Base-by-base conservation (phyloP, 2,113 vertebrate genomes). In the Lagopus muta region DNA sequence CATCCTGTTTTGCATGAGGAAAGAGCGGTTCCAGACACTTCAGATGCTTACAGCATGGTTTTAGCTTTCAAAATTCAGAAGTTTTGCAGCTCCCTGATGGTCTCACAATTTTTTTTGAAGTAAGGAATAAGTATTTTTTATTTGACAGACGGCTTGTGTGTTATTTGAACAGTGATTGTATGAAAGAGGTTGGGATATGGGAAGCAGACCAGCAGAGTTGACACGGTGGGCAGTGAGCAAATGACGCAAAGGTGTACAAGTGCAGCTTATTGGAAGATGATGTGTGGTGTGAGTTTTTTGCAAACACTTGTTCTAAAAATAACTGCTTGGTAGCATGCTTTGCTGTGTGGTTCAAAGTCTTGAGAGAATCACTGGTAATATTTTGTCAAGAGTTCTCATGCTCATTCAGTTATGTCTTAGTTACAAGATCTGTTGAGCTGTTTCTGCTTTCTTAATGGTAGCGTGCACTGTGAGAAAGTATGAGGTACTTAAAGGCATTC, bases 271-370 rank as follows among this genome's bases (percentile, higher is more conserved):
- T 4, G 1, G 72, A 43, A 86, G 73, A 38, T 52, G 48, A 54
- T 21, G 54, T 74, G 57, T 90, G 58, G 57, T 90, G 77, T 90
- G 90, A 66, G 28, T 28, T 17, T 54, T 54, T 27, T 54, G 57
- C 90, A 86, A 86, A 75, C 43, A 69, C 6, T 71, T 95, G 70
- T 71, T 34, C 61, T 88, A 61, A 84, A 93, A 86, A 84, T 81
- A 83, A 20, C 52, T 78, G 57, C 48, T 79, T 82, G 52, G n/a
- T 75, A 65, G 36, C 5, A 1, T 24, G 9, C 45, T 34, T 1
- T 3, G 27, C 69, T 89, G 32, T 88, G 36, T 73, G 85, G 18
- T 45, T 89, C 36, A 16, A 36, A 83, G 21, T 40, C 20, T 50
- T 64, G 71, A 66, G 50, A 83, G 42, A 83, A 75, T 66, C 52